phyloP scores from a whole-genome alignment of 2,888 invertebrate species.

The Mechanitis messenoides region DNA sequence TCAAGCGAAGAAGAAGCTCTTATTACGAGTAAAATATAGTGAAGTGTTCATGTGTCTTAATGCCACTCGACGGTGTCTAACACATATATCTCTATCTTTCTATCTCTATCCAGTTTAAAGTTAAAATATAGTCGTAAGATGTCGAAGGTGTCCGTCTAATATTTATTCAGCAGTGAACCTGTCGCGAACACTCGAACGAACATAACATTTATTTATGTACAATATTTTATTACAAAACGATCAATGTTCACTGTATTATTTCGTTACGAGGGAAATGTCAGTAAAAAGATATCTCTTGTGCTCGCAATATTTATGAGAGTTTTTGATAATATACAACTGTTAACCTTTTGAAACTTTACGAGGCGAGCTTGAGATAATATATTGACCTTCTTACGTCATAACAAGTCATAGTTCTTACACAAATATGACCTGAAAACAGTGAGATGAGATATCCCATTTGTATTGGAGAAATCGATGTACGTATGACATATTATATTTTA shows the following conservation, averaged over 20 bases:
- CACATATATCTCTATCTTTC: too few relatives aligned
- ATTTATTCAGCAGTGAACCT: not conserved
- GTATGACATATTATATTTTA: not conserved
- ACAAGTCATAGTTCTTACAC: slow-evolving; percentile 26
- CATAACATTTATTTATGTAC: not conserved
- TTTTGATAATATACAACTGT: slow-evolving; percentile 42
- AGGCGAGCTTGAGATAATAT: slow-evolving; percentile 46
- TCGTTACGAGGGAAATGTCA: slow-evolving; percentile 29
- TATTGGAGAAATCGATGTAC: slow-evolving; percentile 14
- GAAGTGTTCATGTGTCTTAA: too few relatives aligned
- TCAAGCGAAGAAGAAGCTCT: too few relatives aligned
- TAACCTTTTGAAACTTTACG: slow-evolving; percentile 44
- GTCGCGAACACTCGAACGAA: not conserved
- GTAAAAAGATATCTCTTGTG: slow-evolving; percentile 29
- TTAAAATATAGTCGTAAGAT: not conserved
- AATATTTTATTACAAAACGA: slow-evolving; percentile 23
- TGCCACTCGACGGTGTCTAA: too few relatives aligned
- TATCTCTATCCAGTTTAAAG: too few relatives aligned
- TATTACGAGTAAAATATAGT: too few relatives aligned
- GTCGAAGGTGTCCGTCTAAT: not conserved
- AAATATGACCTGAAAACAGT: slow-evolving; percentile 26
- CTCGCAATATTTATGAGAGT: slow-evolving; percentile 28
- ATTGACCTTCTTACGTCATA: slow-evolving; percentile 35
- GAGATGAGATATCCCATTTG: slow-evolving; percentile 18
- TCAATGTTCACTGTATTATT: slow-evolving; percentile 16